Base-by-base conservation (phyloP, 2,113 vertebrate species). In the Ammodramus savannarum region DNA sequence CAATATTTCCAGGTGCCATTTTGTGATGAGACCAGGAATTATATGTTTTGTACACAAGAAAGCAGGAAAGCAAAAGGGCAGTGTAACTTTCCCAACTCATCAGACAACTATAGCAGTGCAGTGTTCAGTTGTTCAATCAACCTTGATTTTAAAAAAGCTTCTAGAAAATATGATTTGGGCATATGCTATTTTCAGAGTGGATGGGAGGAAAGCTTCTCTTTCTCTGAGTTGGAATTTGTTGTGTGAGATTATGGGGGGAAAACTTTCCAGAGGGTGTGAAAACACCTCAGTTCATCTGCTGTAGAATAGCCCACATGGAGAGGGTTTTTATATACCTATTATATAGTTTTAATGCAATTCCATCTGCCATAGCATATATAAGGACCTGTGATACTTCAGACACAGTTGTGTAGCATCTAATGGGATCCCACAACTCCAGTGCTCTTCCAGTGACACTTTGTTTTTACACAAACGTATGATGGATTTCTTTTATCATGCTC, bases 11-110 rank as follows among this genome's bases (percentile, higher is more conserved):
- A 21, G 26, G 26, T 66, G 52, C 39, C 3, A 1, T 78, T 78
- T 80, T 85, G 43, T 19, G 7, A 26, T 52, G 18, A 71, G 41
- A 61, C 61, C 23, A 27, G 67, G 72, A 79, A 25, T 59, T 51
- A 4, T 32, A 41, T 36, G 43, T 72, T 32, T 48, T 6, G 4
- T 3, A 2, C 0, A 1, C 16, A 14, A 59, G 44, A 36, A 82
- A 69, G 21, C 3, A 4, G 31, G 48, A 67, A 81, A 71, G 36
- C 32, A 46, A 23, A 90, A 67, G 13, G 41, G 9, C 32, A 62
- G 54, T 57, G 27, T 69, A 54, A 23, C 76, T 51, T 68, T 54
- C 63, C 26, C n/a, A 43, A 6, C 23, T 55, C 12, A 13, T 25
- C 32, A 34, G 27, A 20, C 39, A 46, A 2, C 48, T 58, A 26